Percentiles rank a stretch among this genome's conserved stretches.
phyloP scores from a whole-genome alignment of 2,888 invertebrate species.

The Macrosoma leucophasiata region DNA sequence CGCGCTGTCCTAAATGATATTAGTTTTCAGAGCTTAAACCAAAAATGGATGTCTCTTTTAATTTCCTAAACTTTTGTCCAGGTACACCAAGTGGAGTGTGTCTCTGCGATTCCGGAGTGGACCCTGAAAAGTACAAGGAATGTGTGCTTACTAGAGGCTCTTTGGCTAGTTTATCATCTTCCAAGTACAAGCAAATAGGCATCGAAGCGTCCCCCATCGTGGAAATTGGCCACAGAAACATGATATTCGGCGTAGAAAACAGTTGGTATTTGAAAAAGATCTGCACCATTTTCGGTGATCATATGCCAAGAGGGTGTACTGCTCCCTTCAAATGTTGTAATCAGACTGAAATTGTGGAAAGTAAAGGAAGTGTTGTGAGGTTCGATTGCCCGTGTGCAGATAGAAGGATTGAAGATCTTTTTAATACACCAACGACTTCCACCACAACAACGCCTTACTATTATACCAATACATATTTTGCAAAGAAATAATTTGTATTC shows the following conservation, averaged over 20 bases:
- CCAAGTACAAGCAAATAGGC: constrained; percentile 28
- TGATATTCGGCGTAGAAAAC: constrained; percentile 36
- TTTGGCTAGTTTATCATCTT: constrained; percentile 26
- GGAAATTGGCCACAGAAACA: constrained; percentile 32
- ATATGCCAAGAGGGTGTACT: constrained; percentile 38
- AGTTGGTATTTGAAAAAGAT: constrained; percentile 40
- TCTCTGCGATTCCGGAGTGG: constrained; percentile 33
- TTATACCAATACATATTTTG: too few relatives aligned
- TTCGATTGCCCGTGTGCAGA: constrained; percentile 23
- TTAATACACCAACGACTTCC: too few relatives aligned
- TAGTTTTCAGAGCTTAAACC: too few relatives aligned
- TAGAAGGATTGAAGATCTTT: too few relatives aligned
- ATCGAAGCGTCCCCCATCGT: constrained; percentile 32
- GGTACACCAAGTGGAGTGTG: constrained; percentile 29
- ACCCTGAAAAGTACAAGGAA: constrained; percentile 28
- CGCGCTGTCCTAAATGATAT: too few relatives aligned
- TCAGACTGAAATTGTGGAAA: constrained; percentile 13
- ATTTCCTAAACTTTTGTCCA: too few relatives aligned
- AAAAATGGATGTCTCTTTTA: too few relatives aligned
- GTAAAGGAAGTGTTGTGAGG: constrained; percentile 10
- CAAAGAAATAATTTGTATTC: too few relatives aligned
- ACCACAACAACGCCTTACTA: too few relatives aligned
- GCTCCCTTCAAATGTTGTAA: constrained; percentile 34
- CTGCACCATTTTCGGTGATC: constrained; percentile 42
- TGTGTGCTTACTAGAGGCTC: constrained; percentile 31